These are phyloP conservation scores for Aldabrachelys gigantea DNA, from an alignment of 2,113 vertebrate genomes.

Conservation along the genomic window DNA sequence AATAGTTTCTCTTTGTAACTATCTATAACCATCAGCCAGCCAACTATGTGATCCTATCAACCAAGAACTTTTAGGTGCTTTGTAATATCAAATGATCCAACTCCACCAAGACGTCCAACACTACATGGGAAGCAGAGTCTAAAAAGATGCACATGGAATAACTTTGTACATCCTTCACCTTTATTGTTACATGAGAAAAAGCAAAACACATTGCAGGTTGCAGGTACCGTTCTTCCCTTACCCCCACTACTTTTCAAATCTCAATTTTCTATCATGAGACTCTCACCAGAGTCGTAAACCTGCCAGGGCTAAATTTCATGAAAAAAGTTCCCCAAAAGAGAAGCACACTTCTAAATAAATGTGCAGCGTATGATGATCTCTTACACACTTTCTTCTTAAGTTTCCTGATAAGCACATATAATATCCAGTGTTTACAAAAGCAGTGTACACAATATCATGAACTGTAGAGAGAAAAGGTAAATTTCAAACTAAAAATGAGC, in stretches of 20 bases:
- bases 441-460: not conserved
- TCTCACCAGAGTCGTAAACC: not conserved
- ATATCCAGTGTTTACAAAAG: not conserved
- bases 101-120: not conserved
- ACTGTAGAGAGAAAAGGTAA: not conserved
- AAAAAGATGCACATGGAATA: not conserved
- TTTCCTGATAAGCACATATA: not conserved
- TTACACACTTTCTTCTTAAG: fast-evolving
- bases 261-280: not conserved
- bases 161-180: not conserved
- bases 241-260: not conserved
- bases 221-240: not conserved
- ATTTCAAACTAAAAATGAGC: not conserved
- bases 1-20: not conserved
- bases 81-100: not conserved
- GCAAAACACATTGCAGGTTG: not conserved
- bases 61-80: not conserved
- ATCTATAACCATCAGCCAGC: not conserved
- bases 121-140: not conserved
- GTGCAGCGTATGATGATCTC: not conserved
- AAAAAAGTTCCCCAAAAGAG: not conserved
- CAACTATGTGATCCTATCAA: not conserved
- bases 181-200: not conserved
- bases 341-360: not conserved
- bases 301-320: not conserved